A percentile compares a stretch with the other conserved stretches of the same genome.
These are phyloP conservation scores for Schlechtendalia chinensis DNA, from an alignment of 1,140 invertebrate genomes.

Conservation along the genomic window DNA sequence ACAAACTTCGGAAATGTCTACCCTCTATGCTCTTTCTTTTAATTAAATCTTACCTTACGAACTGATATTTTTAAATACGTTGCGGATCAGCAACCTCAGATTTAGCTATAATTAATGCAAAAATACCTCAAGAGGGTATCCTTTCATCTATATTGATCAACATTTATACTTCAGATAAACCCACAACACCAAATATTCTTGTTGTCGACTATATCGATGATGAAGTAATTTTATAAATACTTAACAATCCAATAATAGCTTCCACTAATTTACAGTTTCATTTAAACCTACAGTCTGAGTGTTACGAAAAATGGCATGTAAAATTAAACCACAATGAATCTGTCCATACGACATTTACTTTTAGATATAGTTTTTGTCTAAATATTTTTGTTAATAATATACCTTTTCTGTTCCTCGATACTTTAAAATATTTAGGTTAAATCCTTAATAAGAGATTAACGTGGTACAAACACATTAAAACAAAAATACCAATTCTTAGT, in stretches of 20 bases:
- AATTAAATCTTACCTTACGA: neutral
- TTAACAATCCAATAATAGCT: neutral
- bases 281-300: neutral
- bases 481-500: no score
- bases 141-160: neutral
- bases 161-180: neutral
- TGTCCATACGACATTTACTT: neutral
- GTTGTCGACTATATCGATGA: conserved; percentile 5
- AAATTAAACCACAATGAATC: conserved; percentile 11
- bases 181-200: neutral
- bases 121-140: neutral
- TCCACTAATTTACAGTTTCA: neutral
- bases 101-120: neutral
- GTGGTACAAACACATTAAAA: no score
- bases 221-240: neutral
- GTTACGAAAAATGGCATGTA: conserved; percentile 2
- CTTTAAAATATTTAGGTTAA: no score
- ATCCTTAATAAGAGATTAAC: no score
- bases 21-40: neutral
- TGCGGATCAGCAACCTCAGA: neutral
- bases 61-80: neutral
- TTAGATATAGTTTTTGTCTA: neutral
- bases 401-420: no score
- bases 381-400: no score
- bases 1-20: neutral